Percentiles rank a stretch among this genome's conserved stretches.
Conservation (phyloP, 2,113 vertebrate species). For the Chlorodrepanis virens region DNA sequence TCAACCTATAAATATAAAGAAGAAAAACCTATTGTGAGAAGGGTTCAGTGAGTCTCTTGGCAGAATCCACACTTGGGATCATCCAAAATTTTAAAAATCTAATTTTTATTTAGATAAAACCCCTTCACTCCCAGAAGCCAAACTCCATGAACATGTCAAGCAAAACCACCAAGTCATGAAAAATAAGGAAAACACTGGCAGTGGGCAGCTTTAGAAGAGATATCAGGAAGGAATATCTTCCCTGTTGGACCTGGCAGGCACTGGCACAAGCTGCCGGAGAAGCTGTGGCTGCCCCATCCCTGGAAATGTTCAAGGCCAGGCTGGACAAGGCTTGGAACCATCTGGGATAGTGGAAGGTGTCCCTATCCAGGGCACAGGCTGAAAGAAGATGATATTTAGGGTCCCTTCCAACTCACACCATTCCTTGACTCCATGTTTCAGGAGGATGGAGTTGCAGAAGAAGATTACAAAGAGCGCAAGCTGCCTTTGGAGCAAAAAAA, state of each 20-base stretch:
- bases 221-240: background rate
- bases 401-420: background rate
- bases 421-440: background rate
- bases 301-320: background rate
- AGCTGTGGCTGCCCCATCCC: background rate
- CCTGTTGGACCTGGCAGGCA: background rate
- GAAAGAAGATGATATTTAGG: background rate
- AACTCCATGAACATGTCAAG: background rate
- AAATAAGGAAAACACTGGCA: background rate
- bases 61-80: background rate
- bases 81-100: too few species aligned
- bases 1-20: background rate
- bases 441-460: background rate
- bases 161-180: background rate
- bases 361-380: background rate
- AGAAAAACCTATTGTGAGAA: background rate
- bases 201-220: background rate
- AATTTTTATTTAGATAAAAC: background rate
- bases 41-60: background rate
- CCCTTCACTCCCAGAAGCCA: background rate
- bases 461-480: background rate
- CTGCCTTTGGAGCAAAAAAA: background rate
- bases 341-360: background rate
- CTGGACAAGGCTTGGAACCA: background rate
- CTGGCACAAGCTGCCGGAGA: background rate